These are phyloP conservation scores for fruit fly (Drosophila melanogaster) DNA, from an alignment of 1,140 invertebrate species.

Conservation along the genomic window DNA sequence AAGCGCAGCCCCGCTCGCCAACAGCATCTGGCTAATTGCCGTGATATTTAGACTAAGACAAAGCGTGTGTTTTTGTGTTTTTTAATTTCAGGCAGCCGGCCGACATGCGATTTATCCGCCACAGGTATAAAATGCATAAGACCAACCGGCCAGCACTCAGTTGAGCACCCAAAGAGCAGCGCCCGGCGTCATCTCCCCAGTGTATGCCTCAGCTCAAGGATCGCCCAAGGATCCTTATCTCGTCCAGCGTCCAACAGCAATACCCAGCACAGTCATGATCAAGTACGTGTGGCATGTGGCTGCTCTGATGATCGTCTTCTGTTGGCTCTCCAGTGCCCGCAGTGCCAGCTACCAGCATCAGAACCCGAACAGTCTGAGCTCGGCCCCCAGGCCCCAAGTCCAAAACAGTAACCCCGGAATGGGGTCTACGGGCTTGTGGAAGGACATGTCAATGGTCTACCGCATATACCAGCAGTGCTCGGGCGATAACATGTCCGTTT, in stretches of 20 bases:
- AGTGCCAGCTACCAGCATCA: conserved; percentile 69
- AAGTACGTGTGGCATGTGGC: conserved; percentile 80
- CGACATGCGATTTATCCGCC: conserved; percentile 71
- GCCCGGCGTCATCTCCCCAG: conserved; percentile 32
- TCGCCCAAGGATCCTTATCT: conserved; percentile 36
- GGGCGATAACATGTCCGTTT: conserved; percentile 88
- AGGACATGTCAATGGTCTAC: conserved; percentile 76
- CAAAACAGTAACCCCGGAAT: conserved; percentile 5
- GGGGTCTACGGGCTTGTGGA: conserved; percentile 62
- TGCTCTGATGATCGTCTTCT: conserved; percentile 73
- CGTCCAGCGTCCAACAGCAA: conserved; percentile 17
- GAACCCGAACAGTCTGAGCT: conserved; percentile 53
- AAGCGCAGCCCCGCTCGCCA: conserved; percentile 70
- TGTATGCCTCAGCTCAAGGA: conserved; percentile 44
- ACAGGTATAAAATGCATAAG: conserved; percentile 78
- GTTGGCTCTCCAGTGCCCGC: conserved; percentile 68
- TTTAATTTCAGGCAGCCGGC: conserved; percentile 67
- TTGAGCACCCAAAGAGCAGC: conserved; percentile 62
- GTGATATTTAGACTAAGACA: conserved; percentile 82
- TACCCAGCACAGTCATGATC: conserved; percentile 56
- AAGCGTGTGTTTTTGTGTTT: conserved; percentile 62
- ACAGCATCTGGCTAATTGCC: conserved; percentile 71
- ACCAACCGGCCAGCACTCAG: conserved; percentile 67
- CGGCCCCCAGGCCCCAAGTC: conserved; percentile 18
- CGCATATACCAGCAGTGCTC: conserved; percentile 90